A percentile compares a stretch with the other conserved stretches of the same genome.
phyloP scores from a whole-genome alignment of 2,797 vertebrate genomes.

The Hafferia zeledoni region DNA sequence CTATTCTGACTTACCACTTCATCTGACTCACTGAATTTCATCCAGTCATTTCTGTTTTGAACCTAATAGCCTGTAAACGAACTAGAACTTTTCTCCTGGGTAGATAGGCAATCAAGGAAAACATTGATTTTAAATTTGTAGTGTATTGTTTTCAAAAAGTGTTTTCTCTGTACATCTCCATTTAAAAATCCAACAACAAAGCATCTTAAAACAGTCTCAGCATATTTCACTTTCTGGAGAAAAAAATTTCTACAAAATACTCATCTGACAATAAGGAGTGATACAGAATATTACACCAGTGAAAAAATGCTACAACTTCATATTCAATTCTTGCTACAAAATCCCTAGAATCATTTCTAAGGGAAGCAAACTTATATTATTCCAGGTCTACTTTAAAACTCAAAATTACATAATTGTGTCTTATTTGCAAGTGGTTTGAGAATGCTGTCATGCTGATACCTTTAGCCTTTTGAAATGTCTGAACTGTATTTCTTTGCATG shows the following conservation, averaged over 20 bases:
- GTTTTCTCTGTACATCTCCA: not conserved
- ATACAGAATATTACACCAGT: not conserved
- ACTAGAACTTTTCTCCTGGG: constrained; percentile 33
- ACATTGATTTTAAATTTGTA: constrained; percentile 29
- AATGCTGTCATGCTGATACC: not conserved
- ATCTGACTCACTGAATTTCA: constrained; percentile 30
- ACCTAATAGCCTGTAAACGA: constrained; percentile 12
- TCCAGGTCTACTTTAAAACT: not conserved
- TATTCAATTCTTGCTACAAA: not conserved
- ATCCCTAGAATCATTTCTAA: not conserved
- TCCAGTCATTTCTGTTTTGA: constrained; percentile 1
- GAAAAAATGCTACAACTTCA: not conserved
- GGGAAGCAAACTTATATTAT: not conserved
- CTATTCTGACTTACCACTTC: not conserved
- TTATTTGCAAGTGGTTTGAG: not conserved
- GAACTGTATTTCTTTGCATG: not conserved
- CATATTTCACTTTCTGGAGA: not conserved
- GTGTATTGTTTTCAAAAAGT: not conserved
- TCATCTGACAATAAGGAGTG: not conserved
- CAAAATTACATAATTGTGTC: not conserved
- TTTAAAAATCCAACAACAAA: constrained; percentile 7
- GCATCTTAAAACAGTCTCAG: not conserved
- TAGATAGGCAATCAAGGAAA: constrained; percentile 31
- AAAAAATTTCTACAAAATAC: not conserved
- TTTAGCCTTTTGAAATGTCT: not conserved